Evolutionary conservation across 1,140 invertebrate species (phyloP), one percentile per base, ranked within the genome.

Genomic region (Solenopsis fugax): DNA sequence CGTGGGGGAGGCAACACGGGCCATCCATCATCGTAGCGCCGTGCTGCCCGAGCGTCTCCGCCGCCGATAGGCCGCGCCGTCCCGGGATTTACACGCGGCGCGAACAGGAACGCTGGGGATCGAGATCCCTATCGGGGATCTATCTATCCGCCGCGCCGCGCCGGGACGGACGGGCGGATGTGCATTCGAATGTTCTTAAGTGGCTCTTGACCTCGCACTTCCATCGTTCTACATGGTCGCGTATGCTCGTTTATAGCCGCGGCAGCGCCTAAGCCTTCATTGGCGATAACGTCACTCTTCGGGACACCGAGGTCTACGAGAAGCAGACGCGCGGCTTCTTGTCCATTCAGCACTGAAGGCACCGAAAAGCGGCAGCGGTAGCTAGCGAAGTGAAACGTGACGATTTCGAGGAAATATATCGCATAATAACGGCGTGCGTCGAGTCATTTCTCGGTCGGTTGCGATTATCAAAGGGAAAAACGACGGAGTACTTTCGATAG

Each of bases 171-270:
- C n/a, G 29, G 67, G 24, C 78, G 67, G 58, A 75, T 64, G 88
- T 56, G 65, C 80, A 88, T 88, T 72, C 24, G 80, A 86, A 71
- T 82, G 87, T 73, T 90, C 82, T 73, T 82, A 90, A 90, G 89
- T 90, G 89, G 77, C 81, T 90, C 89, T 90, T 88, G 89, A 90
- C 89, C 89, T 90, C 89, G 86, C 86, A 77, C 89, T 86, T 90
- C 71, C 73, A 77, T 65, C 85, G 65, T 73, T 86, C 64, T 76
- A 89, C 64, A 60, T 58, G 45, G 37, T 18, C 52, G 56, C n/a
- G 69, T 18, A 65, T 18, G 67, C 84, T 29, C 50, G 50, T 80
- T 50, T 65, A 29, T 29, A 65, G 72, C 54, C 77, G 37, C 76
- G 67, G 29, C 29, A 37, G 13, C 50, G 41, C 41, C 58, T 29